Evolutionary conservation across 1,140 invertebrate genomes (phyloP).

Genomic region (Diorhabda sublineata): DNA sequence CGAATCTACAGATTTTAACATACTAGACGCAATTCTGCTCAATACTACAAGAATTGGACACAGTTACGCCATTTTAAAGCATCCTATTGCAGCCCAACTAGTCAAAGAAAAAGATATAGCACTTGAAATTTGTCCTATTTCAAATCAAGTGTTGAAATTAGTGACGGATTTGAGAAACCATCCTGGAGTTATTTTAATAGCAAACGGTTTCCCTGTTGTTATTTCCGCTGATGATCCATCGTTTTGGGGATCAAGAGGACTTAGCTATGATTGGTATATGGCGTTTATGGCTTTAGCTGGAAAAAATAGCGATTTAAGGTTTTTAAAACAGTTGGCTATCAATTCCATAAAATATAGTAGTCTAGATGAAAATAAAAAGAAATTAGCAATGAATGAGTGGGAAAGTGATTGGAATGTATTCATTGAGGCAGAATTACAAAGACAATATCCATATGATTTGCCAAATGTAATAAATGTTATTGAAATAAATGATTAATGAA

Average conservation of each 20-base stretch:
- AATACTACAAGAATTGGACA: conserved; percentile 58
- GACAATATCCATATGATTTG: too few species aligned
- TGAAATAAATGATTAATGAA: too few species aligned
- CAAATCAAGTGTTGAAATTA: conserved; percentile 70
- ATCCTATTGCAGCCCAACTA: conserved; percentile 63
- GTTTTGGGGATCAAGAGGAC: conserved; percentile 67
- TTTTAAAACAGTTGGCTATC: conserved; percentile 73
- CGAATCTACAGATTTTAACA: conserved; percentile 58
- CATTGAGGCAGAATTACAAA: neutral
- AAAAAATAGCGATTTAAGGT: conserved; percentile 60
- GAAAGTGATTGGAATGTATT: conserved; percentile 42
- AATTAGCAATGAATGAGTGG: conserved; percentile 38
- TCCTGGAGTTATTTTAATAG: conserved; percentile 64
- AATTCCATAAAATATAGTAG: conserved; percentile 70
- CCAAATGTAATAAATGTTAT: too few species aligned
- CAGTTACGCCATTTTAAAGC: conserved; percentile 69
- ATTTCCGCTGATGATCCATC: conserved; percentile 73
- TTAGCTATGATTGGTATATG: conserved; percentile 80
- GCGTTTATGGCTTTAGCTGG: conserved; percentile 76
- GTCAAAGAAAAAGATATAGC: conserved; percentile 63
- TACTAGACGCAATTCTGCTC: conserved; percentile 68
- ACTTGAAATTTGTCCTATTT: conserved; percentile 78
- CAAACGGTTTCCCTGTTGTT: conserved; percentile 56
- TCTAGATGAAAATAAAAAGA: conserved; percentile 40
- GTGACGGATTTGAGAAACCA: conserved; percentile 78